Evolutionary conservation across 2,888 invertebrate species (phyloP), one percentile per base, ranked within the genome.

Genomic region (Coleophora deauratella): DNA sequence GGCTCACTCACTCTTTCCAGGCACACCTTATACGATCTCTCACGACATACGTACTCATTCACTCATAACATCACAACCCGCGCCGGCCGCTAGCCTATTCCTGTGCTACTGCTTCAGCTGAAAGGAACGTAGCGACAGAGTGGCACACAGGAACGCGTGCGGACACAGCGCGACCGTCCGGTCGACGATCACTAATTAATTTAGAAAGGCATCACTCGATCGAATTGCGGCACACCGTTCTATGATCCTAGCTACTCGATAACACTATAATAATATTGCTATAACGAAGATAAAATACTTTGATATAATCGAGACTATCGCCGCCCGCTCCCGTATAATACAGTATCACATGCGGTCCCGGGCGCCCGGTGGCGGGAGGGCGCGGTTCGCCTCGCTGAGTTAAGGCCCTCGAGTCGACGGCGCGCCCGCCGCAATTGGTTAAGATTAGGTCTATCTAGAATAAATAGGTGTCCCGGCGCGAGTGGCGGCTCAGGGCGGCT

Each of bases 401-500:
- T 68, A 69, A 70, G 71, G 70, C 69, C 64, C 54, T 52, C 65
- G 60, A 64, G 66, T 55, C 64, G 57, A 57, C 51, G 62, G 64
- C 67, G 66, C 69, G 70, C 65, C 68, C 73, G 70, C 71, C 69
- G 63, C 68, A 75, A 77, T 77, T 77, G 73, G 74, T 76, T 79
- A 80, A 81, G 73, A 78, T 82, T 84, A 84, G 72, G 65, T 77
- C 84, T 84, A 84, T 84, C 84, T 84, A 84, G 72, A 79, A 79
- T 80, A 77, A 80, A 79, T 80, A 78, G 59, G 59, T 62, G 59
- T 54, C 50, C 45, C 52, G 33, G 47, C 35, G 35, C 38, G 34
- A n/a, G 60, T 44, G 44, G 49, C 44, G 43, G 70, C 67, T 84
- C 84, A 84, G 74, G 84, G 85, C 63, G 86, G 86, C 68, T 85